Conservation (phyloP, 2,888 invertebrate species). For the Aleiodes testaceus region DNA sequence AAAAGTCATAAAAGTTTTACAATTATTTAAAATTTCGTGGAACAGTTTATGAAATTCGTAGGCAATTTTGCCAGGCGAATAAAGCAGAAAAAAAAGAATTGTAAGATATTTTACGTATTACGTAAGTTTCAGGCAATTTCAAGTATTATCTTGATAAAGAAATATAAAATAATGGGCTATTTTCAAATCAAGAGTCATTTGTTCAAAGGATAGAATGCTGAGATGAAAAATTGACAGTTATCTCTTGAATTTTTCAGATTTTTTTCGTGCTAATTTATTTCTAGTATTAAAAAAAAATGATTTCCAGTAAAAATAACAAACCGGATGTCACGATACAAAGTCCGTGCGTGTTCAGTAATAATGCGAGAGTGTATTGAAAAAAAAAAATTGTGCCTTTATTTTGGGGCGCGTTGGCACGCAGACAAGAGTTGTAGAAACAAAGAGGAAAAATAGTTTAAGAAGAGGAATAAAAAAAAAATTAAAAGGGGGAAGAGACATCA, state of each 20-base stretch:
- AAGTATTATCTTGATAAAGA: constrained; percentile 11
- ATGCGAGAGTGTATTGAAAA: constrained; percentile 28
- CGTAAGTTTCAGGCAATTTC: constrained; percentile 40
- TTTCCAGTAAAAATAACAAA: no score
- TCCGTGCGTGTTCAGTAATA: constrained; percentile 37
- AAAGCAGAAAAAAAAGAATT: constrained; percentile 35
- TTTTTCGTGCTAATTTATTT: no score
- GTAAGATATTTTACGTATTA: constrained; percentile 35
- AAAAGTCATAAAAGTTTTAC: constrained; percentile 49
- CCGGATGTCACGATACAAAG: constrained; percentile 1
- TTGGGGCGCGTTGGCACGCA: constrained; percentile 50
- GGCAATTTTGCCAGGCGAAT: not conserved
- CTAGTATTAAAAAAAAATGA: no score
- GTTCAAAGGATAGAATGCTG: constrained; percentile 15
- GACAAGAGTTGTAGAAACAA: constrained; percentile 10
- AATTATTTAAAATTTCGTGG: constrained; percentile 8
- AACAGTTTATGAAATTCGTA: constrained; percentile 39
- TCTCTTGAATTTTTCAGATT: no score
- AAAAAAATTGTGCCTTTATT: constrained; percentile 64
- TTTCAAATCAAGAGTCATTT: constrained; percentile 16
- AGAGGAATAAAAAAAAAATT: constrained; percentile 1
- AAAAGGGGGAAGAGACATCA: constrained; percentile 56
- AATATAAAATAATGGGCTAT: constrained; percentile 21
- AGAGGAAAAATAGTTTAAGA: constrained; percentile 4
- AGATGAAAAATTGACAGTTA: not conserved